Conservation (phyloP, 2,797 vertebrate genomes). For the Petrocephalus schoutedeni region DNA sequence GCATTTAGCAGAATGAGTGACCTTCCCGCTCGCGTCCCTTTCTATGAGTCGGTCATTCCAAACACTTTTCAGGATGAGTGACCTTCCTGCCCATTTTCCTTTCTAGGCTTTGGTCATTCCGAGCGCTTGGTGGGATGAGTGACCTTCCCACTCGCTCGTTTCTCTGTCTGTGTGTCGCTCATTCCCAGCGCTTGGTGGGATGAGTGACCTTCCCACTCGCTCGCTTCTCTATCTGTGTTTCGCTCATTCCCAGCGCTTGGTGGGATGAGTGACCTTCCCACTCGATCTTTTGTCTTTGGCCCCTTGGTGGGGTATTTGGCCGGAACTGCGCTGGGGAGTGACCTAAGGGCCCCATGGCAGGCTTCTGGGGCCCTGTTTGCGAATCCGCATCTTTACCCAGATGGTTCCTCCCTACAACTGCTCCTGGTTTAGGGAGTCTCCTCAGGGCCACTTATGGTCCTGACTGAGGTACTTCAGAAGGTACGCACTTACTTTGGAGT, state of each 20-base stretch:
- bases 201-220: conserved; percentile 30
- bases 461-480: too few relatives aligned
- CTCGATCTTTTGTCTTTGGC: conserved; percentile 36
- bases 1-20: conserved; percentile 33
- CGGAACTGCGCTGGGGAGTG: neutral
- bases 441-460: too few relatives aligned
- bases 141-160: conserved; percentile 22
- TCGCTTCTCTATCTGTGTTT: conserved; percentile 42
- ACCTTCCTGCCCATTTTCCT: conserved; percentile 31
- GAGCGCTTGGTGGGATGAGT: conserved; percentile 32
- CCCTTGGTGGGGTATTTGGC: conserved; percentile 14
- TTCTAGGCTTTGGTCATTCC: conserved; percentile 41
- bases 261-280: conserved; percentile 30
- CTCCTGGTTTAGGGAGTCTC: too few relatives aligned
- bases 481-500: too few relatives aligned
- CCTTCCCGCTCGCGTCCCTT: conserved; percentile 31
- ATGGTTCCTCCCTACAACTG: too few relatives aligned
- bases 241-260: conserved; percentile 38
- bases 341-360: neutral
- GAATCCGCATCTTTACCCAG: neutral
- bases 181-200: conserved; percentile 37
- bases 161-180: conserved; percentile 42
- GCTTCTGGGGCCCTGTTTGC: too few relatives aligned
- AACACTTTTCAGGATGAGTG: conserved; percentile 33
- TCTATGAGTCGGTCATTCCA: conserved; percentile 42